These are phyloP conservation scores for Columbina picui DNA, from an alignment of 2,113 vertebrate species.

Conservation along the genomic window DNA sequence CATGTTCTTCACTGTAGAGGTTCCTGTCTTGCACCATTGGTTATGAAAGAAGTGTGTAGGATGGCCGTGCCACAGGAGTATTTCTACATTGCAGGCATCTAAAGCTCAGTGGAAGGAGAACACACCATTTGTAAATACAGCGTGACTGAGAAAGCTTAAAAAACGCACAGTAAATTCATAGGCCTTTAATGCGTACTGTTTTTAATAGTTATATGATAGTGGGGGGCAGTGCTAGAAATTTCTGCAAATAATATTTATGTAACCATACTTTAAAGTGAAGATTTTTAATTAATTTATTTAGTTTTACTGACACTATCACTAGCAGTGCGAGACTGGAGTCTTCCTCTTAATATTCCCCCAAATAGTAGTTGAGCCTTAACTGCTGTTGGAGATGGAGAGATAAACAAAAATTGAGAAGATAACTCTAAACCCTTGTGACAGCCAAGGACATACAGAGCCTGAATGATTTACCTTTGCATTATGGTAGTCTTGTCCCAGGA, in stretches of 20 bases:
- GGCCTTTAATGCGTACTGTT: not conserved
- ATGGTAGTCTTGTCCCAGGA: not conserved
- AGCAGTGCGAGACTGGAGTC: not conserved
- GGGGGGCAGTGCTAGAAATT: not conserved
- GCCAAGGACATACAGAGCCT: not conserved
- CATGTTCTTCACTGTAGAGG: not conserved
- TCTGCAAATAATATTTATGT: not conserved
- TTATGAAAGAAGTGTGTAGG: not conserved
- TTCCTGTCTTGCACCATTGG: not conserved
- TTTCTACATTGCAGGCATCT: not conserved
- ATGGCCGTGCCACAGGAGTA: accelerated
- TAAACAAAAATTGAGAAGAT: slow-evolving; percentile 26
- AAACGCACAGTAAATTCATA: not conserved
- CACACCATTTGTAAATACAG: not conserved
- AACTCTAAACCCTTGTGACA: slow-evolving; percentile 12
- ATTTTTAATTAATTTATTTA: not conserved
- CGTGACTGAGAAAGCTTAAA: not conserved
- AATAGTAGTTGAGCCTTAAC: not conserved
- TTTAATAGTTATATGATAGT: not conserved
- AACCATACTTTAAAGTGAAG: not conserved
- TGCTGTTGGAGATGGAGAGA: not conserved
- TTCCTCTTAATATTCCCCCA: not conserved
- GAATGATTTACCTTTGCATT: slow-evolving; percentile 37
- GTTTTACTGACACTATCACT: not conserved
- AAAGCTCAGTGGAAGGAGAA: not conserved